Conservation (phyloP, 2,888 invertebrate genomes). For the Bibio marci region DNA sequence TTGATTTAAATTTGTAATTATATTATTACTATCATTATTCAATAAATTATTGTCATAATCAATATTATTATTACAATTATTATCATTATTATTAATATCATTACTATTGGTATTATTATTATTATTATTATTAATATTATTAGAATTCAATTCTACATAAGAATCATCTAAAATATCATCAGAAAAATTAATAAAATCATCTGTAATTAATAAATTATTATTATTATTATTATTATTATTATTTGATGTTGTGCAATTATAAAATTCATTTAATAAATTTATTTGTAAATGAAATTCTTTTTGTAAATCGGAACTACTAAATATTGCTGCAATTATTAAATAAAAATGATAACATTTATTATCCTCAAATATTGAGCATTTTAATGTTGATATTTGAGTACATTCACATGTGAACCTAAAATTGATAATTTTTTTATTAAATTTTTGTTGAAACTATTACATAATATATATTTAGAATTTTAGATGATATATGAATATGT, state of each 20-base stretch:
- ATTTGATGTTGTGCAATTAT: too few species aligned
- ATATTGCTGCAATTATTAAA: constrained; percentile 21
- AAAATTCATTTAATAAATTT: constrained; percentile 12
- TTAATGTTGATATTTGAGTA: too few species aligned
- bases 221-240: neutral
- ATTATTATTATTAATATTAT: constrained; percentile 8
- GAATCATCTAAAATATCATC: constrained; percentile 16
- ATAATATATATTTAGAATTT: too few species aligned
- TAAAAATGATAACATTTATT: constrained; percentile 27
- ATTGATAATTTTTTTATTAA: too few species aligned
- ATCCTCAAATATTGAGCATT: constrained; percentile 19
- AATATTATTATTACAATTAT: constrained; percentile 7
- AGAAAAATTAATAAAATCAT: constrained; percentile 17
- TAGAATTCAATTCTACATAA: too few species aligned
- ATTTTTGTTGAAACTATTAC: too few species aligned
- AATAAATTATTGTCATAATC: too few species aligned
- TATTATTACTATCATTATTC: too few species aligned
- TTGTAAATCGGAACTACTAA: constrained; percentile 12
- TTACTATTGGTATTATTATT: constrained; percentile 18
- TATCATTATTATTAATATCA: constrained; percentile 11
- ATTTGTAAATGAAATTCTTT: constrained; percentile 6
- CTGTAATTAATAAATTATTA: neutral
- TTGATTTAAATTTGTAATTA: too few species aligned
- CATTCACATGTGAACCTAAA: too few species aligned
- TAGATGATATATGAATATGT: too few species aligned